Evolutionary conservation across 2,888 invertebrate species (phyloP), one percentile per base, ranked within the genome.

Genomic region (Aricia artaxerxes): DNA sequence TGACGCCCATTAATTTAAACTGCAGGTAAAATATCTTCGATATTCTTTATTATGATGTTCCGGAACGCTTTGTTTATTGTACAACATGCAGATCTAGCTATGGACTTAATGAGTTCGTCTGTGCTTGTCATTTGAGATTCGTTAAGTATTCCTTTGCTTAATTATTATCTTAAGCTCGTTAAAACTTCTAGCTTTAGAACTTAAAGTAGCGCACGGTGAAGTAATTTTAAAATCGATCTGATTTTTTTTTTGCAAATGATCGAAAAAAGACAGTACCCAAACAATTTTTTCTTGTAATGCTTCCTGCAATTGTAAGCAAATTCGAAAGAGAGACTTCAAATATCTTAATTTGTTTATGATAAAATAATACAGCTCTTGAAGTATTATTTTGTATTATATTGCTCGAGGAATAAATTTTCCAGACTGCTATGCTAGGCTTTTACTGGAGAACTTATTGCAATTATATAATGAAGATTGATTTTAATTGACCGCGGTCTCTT

Each of bases 91-190:
- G 57, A 78, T 76, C 79, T 77, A 79, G 79, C 78, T 72, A 79
- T 76, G 72, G 73, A 64, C 78, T 78, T 82, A 82, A 84, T 82
- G 82, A 81, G 80, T 78, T 78, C 77, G 79, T 73, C 77, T 79
- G 79, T 80, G 77, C 79, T 80, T 80, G 49, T 31, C 72, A 82
- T 82, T 83, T 82, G 82, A 81, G 81, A 83, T 82, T 83, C 82
- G 79, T 82, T 83, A 83, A 83, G 82, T 84, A 83, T 82, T 78
- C 82, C 78, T 78, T 73, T 77, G 76, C 78, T 64, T 80, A 82
- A 82, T 82, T 83, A 82, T 82, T 83, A 69, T 78, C 79, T 80
- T 80, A 73, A 83, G 79, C 80, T 82, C 81, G 79, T 82, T 82
- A 78, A 79, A 81, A 79, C 80, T 81, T 83, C 38, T 69, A 78